These are phyloP conservation scores for Lampris incognitus DNA, from an alignment of 2,113 vertebrate species.

Conservation along the genomic window DNA sequence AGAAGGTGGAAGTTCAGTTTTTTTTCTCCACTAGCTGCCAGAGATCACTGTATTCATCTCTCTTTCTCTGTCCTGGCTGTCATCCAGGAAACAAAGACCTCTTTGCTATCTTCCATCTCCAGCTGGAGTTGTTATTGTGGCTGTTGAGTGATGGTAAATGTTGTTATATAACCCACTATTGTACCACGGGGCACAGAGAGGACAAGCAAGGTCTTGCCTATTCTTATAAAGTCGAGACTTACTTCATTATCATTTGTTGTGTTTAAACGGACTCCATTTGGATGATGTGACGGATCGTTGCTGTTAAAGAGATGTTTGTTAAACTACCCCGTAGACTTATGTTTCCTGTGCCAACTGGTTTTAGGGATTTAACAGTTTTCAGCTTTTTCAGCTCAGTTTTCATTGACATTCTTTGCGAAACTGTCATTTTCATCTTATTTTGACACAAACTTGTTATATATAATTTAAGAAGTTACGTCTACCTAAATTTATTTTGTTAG, in stretches of 20 bases:
- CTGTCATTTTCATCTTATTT: too few relatives aligned
- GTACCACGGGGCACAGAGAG: conserved; percentile 35
- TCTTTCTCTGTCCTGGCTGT: conserved; percentile 50
- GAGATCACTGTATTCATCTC: conserved; percentile 13
- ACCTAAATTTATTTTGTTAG: too few relatives aligned
- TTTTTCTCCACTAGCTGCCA: conserved; percentile 24
- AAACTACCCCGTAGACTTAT: neutral
- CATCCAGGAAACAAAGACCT: conserved; percentile 53
- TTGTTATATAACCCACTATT: conserved; percentile 45
- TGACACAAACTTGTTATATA: too few relatives aligned
- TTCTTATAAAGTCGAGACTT: neutral
- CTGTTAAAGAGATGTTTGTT: conserved; percentile 2
- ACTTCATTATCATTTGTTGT: conserved; percentile 1
- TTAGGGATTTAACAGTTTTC: too few relatives aligned
- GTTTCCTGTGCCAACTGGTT: neutral
- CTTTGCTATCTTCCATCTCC: conserved; percentile 40
- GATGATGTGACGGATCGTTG: conserved; percentile 5
- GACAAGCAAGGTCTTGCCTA: conserved; percentile 15
- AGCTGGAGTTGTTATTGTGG: conserved; percentile 54
- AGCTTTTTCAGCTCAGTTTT: too few relatives aligned
- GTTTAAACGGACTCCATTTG: conserved; percentile 21
- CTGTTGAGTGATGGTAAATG: conserved; percentile 48
- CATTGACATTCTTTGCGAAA: too few relatives aligned
- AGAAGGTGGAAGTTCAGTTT: conserved; percentile 56
- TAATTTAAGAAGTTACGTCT: too few relatives aligned